A percentile compares a stretch with the other conserved stretches of the same genome.
These are phyloP conservation scores for Pterostichus madidus DNA, from an alignment of 2,888 invertebrate species.

Conservation along the genomic window DNA sequence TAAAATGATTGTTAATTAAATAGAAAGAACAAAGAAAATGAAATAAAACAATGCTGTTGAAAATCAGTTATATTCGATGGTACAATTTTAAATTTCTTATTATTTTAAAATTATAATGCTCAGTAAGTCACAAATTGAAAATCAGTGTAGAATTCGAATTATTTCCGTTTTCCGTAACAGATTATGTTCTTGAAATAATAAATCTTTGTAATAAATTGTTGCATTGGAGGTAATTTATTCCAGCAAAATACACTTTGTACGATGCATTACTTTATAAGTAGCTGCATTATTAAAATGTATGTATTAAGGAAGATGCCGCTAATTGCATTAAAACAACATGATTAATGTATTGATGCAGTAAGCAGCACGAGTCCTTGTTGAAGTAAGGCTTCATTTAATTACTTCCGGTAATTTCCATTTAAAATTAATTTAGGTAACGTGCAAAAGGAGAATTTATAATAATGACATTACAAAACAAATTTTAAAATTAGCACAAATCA, in stretches of 20 bases:
- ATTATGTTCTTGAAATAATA: too few species aligned
- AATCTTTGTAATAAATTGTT: too few species aligned
- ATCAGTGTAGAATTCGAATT: too few species aligned
- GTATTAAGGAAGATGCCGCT: neutral
- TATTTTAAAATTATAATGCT: too few species aligned
- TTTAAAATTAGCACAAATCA: slow-evolving; percentile 29
- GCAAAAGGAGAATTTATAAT: slow-evolving; percentile 17
- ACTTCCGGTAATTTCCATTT: slow-evolving; percentile 13
- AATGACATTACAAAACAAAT: slow-evolving; percentile 27
- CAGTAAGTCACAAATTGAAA: too few species aligned
- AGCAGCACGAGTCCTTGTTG: neutral
- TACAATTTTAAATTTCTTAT: too few species aligned
- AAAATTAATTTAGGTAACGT: slow-evolving; percentile 24
- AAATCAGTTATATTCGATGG: too few species aligned
- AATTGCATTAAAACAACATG: neutral
- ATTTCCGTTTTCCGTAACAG: too few species aligned
- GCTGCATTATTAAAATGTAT: slow-evolving; percentile 1
- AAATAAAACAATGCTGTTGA: too few species aligned
- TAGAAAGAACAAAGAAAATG: too few species aligned
- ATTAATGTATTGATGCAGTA: neutral
- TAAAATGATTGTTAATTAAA: too few species aligned
- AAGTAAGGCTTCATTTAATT: slow-evolving; percentile 24
- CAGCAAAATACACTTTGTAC: neutral
- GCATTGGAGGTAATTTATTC: neutral
- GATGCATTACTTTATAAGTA: neutral